Conservation (phyloP, 2,888 invertebrate species). For the Epistrophe grossulariae region DNA sequence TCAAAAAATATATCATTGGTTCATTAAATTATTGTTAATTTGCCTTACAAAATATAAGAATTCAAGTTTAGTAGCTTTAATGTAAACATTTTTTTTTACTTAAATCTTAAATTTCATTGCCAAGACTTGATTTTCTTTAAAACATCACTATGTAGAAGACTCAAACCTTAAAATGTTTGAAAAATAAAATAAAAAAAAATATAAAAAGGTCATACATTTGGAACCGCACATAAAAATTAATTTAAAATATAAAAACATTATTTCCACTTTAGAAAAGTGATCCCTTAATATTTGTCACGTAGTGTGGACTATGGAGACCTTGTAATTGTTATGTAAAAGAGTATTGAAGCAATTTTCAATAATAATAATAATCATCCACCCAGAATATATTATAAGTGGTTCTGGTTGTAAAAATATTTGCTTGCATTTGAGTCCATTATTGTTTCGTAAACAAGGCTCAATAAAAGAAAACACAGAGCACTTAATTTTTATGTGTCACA, state of each 20-base stretch:
- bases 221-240: neutral
- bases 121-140: no score
- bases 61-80: no score
- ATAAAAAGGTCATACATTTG: no score
- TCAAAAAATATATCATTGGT: no score
- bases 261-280: neutral
- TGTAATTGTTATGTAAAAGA: constrained; percentile 9
- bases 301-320: neutral
- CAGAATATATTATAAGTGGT: neutral
- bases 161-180: no score
- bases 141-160: no score
- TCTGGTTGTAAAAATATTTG: constrained; percentile 64
- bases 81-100: no score
- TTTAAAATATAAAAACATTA: neutral
- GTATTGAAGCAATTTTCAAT: neutral
- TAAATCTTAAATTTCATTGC: no score
- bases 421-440: constrained; percentile 59
- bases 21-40: no score
- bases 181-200: neutral
- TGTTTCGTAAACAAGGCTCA: constrained; percentile 51
- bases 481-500: constrained; percentile 57
- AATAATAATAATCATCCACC: constrained; percentile 3
- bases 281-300: neutral
- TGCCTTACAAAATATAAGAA: no score
- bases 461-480: constrained; percentile 31